Base-by-base conservation (phyloP, 1,140 invertebrate species). In the Carposina sasakii region DNA sequence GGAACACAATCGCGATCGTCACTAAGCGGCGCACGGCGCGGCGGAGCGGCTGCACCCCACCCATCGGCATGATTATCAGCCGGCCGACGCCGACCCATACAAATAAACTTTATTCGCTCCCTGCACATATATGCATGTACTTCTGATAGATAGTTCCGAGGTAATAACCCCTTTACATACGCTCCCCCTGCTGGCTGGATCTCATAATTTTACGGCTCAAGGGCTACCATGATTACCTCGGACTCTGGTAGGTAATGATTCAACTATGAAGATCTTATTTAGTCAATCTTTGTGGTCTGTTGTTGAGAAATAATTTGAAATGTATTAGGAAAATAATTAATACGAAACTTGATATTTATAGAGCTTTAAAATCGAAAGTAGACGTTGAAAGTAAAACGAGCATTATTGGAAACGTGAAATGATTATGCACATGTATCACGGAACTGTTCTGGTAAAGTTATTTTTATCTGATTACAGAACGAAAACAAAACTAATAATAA, bases 91-190 rank as follows among this genome's bases (percentile, higher is more conserved):
- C 51, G 60, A 55, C 60, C 57, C 70, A 66, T 66, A 79, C 74
- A 81, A 82, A 82, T 83, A 79, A 83, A 81, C 63, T 76, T 81
- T 78, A 79, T 81, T 83, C 76, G 71, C 73, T 76, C 73, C 73
- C 71, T 74, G 60, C 65, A 66, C 67, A 10, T n/a, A 76, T 70
- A 74, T 73, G 72, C 69, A 71, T 54, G 55, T 52, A 54, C 54
- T 61, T 55, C 66, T 71, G 65, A 77, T 75, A 60, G 67, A 66
- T 71, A 72, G 63, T 62, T 55, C 57, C 65, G 65, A 71, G 74
- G 76, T 76, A 81, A 77, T 83, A 83, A 79, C 79, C 76, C 75
- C 71, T 71, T 71, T 67, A n/a, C 69, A 69, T 56, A 63, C 57
- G 72, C 64, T 75, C 73, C 79, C 76, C 72, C 65, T 62, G 70